phyloP scores from a whole-genome alignment of 2,797 vertebrate genomes.

The Cynodonichthys magdalenae region DNA sequence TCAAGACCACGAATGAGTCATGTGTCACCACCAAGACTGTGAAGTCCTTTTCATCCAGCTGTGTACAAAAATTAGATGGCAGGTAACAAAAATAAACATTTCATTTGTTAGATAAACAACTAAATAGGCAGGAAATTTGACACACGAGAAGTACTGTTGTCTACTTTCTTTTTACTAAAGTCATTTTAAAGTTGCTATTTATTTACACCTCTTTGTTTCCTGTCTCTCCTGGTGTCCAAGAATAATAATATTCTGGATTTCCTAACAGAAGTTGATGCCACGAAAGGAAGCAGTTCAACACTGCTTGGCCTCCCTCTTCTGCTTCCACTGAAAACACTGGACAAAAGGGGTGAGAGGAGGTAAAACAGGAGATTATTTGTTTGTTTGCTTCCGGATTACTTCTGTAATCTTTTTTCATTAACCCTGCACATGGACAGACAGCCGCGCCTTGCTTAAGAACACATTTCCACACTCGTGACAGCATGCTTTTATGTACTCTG shows the following conservation, averaged over 20 bases:
- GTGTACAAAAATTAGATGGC: conserved; percentile 10
- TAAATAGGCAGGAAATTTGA: conserved; percentile 12
- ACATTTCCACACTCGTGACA: conserved; percentile 54
- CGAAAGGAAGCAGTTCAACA: conserved; percentile 76
- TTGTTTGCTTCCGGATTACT: conserved; percentile 54
- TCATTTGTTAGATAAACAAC: neutral
- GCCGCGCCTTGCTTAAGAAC: conserved; percentile 29
- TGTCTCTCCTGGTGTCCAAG: conserved; percentile 55
- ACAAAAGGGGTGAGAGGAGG: conserved; percentile 2
- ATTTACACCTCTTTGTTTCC: conserved; percentile 39
- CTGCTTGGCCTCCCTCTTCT: conserved; percentile 70
- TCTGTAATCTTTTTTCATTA: conserved; percentile 58
- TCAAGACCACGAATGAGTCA: conserved; percentile 75
- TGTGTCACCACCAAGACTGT: conserved; percentile 68
- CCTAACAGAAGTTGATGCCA: conserved; percentile 76
- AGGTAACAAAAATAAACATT: neutral
- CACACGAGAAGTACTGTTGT: neutral
- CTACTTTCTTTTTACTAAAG: neutral
- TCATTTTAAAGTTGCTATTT: neutral
- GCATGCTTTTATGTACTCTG: conserved; percentile 21
- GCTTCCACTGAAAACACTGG: conserved; percentile 61
- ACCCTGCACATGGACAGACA: conserved; percentile 52
- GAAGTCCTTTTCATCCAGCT: conserved; percentile 61
- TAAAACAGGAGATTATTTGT: conserved; percentile 20
- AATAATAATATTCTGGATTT: conserved; percentile 71